Conservation (phyloP, 1,140 invertebrate species). For the Teleopsis dalmanni region DNA sequence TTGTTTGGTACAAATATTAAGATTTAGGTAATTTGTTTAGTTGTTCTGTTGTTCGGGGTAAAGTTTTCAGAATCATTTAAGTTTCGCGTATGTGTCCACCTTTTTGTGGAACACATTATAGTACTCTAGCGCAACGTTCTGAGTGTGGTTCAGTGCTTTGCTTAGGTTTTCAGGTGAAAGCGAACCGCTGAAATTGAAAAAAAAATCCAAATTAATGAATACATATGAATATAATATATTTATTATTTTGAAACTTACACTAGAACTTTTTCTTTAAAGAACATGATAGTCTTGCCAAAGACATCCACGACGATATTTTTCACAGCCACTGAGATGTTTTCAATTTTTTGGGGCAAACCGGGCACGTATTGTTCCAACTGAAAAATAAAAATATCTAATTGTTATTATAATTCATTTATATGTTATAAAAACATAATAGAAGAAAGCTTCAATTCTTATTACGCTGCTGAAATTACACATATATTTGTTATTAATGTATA, state of each 20-base stretch:
- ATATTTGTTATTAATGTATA: too few relatives aligned
- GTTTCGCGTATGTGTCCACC: constrained; percentile 59
- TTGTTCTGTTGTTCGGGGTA: too few relatives aligned
- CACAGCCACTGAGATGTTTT: constrained; percentile 43
- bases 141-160: constrained; percentile 55
- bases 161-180: constrained; percentile 66
- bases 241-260: constrained; percentile 54
- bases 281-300: constrained; percentile 46
- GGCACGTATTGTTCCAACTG: constrained; percentile 64
- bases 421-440: too few relatives aligned
- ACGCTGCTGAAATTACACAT: too few relatives aligned
- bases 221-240: background rate
- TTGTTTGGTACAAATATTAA: too few relatives aligned
- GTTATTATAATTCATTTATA: too few relatives aligned
- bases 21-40: too few relatives aligned
- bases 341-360: constrained; percentile 54
- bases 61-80: constrained; percentile 50
- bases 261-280: constrained; percentile 65
- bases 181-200: constrained; percentile 56
- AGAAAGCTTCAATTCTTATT: too few relatives aligned
- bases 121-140: constrained; percentile 45
- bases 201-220: background rate
- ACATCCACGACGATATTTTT: constrained; percentile 46
- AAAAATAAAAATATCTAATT: constrained; percentile 5
- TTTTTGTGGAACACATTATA: constrained; percentile 68